phyloP scores from a whole-genome alignment of 1,140 invertebrate species.

The Orussus abietinus region DNA sequence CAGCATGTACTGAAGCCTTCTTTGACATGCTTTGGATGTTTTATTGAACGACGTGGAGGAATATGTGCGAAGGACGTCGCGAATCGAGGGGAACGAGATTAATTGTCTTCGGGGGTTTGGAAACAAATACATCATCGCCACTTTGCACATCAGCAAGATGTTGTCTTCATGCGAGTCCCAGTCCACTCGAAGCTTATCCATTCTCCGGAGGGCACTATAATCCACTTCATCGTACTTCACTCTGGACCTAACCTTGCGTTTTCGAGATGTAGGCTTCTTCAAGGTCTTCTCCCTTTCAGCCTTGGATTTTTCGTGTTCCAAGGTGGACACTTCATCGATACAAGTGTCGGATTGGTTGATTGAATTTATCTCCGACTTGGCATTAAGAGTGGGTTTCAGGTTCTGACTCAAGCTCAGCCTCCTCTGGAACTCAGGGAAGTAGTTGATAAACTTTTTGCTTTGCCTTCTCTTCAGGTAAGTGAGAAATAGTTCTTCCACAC shows the following conservation, averaged over 20 bases:
- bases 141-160: conserved; percentile 65
- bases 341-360: too few relatives aligned
- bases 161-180: conserved; percentile 64
- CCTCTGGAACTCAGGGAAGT: too few relatives aligned
- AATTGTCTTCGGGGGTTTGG: conserved; percentile 52
- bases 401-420: too few relatives aligned
- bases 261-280: conserved; percentile 35
- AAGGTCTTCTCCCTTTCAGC: too few relatives aligned
- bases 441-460: too few relatives aligned
- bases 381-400: too few relatives aligned
- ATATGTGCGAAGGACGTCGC: conserved; percentile 62
- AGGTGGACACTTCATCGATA: too few relatives aligned
- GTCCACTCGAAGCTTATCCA: conserved; percentile 61
- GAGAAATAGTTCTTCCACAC: too few relatives aligned
- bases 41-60: conserved; percentile 60
- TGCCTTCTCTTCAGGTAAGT: too few relatives aligned
- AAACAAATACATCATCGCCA: conserved; percentile 62
- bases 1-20: conserved; percentile 62
- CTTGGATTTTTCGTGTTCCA: too few relatives aligned
- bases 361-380: too few relatives aligned
- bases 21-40: conserved; percentile 66
- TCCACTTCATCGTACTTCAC: conserved; percentile 65
- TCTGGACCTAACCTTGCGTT: conserved; percentile 23
- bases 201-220: conserved; percentile 60
- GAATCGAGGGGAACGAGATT: conserved; percentile 52